These are phyloP conservation scores for Ctena decussata DNA, from an alignment of 2,888 invertebrate species.

Conservation along the genomic window DNA sequence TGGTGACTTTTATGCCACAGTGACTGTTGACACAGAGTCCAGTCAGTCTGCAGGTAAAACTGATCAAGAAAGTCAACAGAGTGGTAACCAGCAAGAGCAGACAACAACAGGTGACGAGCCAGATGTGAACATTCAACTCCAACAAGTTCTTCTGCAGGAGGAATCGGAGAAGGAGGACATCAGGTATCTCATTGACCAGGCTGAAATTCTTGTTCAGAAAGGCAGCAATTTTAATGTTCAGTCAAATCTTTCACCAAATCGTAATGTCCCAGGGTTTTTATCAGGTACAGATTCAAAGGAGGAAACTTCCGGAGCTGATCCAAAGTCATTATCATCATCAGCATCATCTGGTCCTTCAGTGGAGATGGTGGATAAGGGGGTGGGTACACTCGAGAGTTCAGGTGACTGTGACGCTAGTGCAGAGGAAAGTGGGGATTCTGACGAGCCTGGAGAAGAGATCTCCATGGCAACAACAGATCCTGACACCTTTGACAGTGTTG, in stretches of 20 bases:
- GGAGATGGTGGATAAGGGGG: slow-evolving; percentile 61
- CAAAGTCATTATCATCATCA: slow-evolving; percentile 52
- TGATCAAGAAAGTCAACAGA: slow-evolving; percentile 49
- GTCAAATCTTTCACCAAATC: slow-evolving; percentile 44
- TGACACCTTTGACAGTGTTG: slow-evolving; percentile 79
- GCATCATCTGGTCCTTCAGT: slow-evolving; percentile 39
- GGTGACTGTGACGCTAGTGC: slow-evolving; percentile 84
- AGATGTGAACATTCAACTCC: slow-evolving; percentile 47
- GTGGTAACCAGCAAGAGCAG: slow-evolving; percentile 32
- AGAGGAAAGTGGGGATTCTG: slow-evolving; percentile 78
- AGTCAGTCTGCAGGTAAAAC: slow-evolving; percentile 71
- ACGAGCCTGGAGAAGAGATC: slow-evolving; percentile 73
- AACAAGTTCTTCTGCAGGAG: slow-evolving; percentile 57
- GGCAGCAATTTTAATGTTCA: slow-evolving; percentile 57
- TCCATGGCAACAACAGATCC: slow-evolving; percentile 80
- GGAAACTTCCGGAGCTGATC: slow-evolving; percentile 33
- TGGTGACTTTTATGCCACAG: slow-evolving; percentile 61
- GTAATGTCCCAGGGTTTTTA: slow-evolving; percentile 39
- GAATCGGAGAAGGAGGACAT: slow-evolving; percentile 72
- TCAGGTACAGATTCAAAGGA: slow-evolving; percentile 42
- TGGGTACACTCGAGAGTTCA: slow-evolving; percentile 73
- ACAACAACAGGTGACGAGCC: slow-evolving; percentile 50
- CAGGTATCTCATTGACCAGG: slow-evolving; percentile 78
- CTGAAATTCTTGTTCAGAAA: slow-evolving; percentile 77
- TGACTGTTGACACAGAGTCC: slow-evolving; percentile 44